Conservation (phyloP, 2,888 invertebrate species). For the Crepidodera aurea region DNA sequence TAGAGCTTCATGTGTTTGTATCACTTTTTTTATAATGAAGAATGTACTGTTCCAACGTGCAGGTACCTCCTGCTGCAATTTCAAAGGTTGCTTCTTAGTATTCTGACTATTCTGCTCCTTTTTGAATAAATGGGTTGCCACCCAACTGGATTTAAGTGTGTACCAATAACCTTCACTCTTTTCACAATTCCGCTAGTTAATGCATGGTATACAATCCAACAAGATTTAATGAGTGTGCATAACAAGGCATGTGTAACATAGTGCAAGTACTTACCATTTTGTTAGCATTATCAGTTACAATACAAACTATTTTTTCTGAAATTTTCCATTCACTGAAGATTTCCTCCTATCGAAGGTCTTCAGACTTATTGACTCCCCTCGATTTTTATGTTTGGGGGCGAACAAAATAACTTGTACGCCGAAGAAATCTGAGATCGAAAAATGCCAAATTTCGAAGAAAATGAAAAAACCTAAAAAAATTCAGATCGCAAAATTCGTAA, state of each 20-base stretch:
- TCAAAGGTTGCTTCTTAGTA: conserved; percentile 17
- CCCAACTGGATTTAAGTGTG: conserved; percentile 19
- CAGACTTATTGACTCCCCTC: too few relatives aligned
- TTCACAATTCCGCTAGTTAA: background rate
- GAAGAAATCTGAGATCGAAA: too few relatives aligned
- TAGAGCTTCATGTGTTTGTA: conserved; percentile 30
- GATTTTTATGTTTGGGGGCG: too few relatives aligned
- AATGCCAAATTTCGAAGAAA: too few relatives aligned
- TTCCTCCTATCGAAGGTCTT: too few relatives aligned
- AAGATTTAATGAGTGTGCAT: background rate
- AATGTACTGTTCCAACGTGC: conserved; percentile 34
- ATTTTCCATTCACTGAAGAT: background rate
- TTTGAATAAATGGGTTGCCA: conserved; percentile 28
- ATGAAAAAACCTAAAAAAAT: too few relatives aligned
- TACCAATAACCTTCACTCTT: background rate
- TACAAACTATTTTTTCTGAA: background rate
- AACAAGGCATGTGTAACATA: background rate
- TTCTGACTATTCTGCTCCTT: conserved; percentile 28
- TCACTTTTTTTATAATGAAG: conserved; percentile 31
- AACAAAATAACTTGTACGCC: too few relatives aligned
- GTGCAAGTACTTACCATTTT: background rate
- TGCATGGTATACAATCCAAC: background rate
- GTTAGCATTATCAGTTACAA: background rate
- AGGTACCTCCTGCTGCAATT: conserved; percentile 31
- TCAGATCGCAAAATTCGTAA: too few relatives aligned